Base-by-base conservation (phyloP, 2,797 vertebrate genomes). In the Sorex maritimensis region DNA sequence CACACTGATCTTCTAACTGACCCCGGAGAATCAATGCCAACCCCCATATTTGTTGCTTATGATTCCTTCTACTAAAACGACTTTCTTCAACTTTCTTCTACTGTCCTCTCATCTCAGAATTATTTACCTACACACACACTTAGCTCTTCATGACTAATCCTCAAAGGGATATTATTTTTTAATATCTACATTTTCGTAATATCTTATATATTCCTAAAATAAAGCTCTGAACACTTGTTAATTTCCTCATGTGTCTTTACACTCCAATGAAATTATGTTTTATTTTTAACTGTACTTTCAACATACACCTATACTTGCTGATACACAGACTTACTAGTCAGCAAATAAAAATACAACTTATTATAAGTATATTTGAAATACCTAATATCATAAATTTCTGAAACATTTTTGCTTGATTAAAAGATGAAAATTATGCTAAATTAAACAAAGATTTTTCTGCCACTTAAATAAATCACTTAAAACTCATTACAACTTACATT, bases 371-470 rank as follows among this genome's bases (percentile, higher is more conserved):
- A 30, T 24, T 86, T 81, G 55, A 21, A 6, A 61, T 3, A 77
- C 21, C 26, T 28, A 92, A 17, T 23, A 86, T 67, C 15, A 41
- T 41, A 86, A 73, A 87, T 86, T 88, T 68, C 65, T n/a, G 17
- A 23, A 61, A 52, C 10, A 34, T 11, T 52, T 52, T 52, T 52
- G 49, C 13, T 52, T 14, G 10, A 52, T 52, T 52, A 52, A 52
- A 14, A 52, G 49, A 14, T 11, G 49, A 52, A 44, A 52, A 52
- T 52, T 52, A 52, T 52, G 49, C 49, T 52, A 52, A 52, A 8
- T 9, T 52, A 52, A 8, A 52, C 49, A 52, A 11, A 52, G 6
- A 52, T 52, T 52, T 44, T 52, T 52, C 49, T 52, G 49, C 13
- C 49, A 52, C 13, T 52, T 11, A 52, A 52, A 52, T 52, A 11